phyloP scores from a whole-genome alignment of 2,113 vertebrate genomes.

The Gymnobelideus leadbeateri region DNA sequence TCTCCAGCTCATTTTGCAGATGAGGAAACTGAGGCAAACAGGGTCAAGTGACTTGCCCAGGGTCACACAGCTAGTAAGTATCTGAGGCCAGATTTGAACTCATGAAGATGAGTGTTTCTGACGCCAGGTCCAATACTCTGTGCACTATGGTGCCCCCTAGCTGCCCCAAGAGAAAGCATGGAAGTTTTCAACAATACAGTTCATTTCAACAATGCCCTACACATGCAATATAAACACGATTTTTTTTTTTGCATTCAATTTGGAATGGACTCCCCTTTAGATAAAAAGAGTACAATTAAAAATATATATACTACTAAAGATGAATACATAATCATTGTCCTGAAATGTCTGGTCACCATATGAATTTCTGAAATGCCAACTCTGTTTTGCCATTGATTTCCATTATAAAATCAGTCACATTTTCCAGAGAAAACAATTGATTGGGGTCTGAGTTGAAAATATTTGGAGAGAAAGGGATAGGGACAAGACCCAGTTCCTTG shows the following conservation, averaged over 20 bases:
- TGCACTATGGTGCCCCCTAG: too few relatives aligned
- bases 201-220: too few relatives aligned
- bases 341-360: background rate
- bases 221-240: background rate
- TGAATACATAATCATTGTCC: background rate
- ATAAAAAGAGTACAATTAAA: background rate
- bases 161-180: too few relatives aligned
- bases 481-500: background rate
- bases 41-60: too few relatives aligned
- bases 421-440: background rate
- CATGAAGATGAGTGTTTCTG: too few relatives aligned
- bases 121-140: too few relatives aligned
- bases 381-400: background rate
- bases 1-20: too few relatives aligned
- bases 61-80: too few relatives aligned
- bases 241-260: background rate
- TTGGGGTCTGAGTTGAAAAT: background rate
- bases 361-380: background rate
- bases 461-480: fast-evolving
- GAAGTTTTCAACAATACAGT: too few relatives aligned
- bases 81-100: too few relatives aligned
- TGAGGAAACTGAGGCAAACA: too few relatives aligned
- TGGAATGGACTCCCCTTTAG: background rate
- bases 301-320: background rate
- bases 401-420: background rate